phyloP scores from a whole-genome alignment of 2,797 vertebrate genomes.

The Lutra lutra region DNA sequence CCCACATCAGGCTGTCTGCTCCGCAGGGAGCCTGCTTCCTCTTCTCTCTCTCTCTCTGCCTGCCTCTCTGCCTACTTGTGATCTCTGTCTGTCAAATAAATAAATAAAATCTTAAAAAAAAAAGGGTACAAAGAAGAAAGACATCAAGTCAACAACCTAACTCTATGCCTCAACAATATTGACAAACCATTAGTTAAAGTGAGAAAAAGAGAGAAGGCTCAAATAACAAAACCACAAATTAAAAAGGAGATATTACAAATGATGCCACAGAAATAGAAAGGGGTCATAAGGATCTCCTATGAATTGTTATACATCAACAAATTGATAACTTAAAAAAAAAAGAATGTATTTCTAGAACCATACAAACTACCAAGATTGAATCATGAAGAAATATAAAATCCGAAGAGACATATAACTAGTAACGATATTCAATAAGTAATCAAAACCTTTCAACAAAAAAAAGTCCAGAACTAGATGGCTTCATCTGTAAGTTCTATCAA shows the following conservation, averaged over 20 bases:
- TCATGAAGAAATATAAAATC: background rate
- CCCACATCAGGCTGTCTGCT: too few relatives aligned
- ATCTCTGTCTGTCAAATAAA: too few relatives aligned
- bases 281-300: background rate
- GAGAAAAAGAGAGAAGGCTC: background rate
- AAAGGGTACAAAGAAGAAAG: background rate
- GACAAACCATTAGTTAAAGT: background rate
- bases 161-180: background rate
- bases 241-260: background rate
- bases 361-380: background rate
- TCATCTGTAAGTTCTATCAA: background rate
- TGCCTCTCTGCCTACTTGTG: too few relatives aligned
- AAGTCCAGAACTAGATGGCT: background rate
- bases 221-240: background rate
- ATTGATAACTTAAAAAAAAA: background rate
- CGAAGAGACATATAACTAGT: background rate
- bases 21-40: too few relatives aligned
- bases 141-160: background rate
- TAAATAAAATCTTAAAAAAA: too few relatives aligned
- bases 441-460: background rate
- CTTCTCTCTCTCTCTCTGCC: too few relatives aligned
- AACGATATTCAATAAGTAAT: background rate
- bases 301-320: background rate
- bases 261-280: background rate
- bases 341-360: background rate